Conservation (phyloP, 1,140 invertebrate genomes). For the Pseudoatta argentina region DNA sequence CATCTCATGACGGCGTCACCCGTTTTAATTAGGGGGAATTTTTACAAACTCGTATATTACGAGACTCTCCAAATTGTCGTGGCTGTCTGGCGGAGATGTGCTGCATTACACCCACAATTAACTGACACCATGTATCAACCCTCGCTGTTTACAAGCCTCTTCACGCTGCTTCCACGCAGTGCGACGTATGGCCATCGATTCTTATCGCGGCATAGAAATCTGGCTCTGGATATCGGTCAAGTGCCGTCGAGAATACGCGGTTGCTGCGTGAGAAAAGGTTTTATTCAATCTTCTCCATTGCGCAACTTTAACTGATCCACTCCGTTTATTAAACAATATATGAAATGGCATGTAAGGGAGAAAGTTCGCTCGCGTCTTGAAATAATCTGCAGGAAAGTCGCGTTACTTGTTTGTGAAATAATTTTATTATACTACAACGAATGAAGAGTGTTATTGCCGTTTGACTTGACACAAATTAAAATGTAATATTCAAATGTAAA, state of each 20-base stretch:
- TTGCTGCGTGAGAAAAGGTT: constrained; percentile 41
- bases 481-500: constrained; percentile 8
- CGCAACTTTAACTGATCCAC: constrained; percentile 1
- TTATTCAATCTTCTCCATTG: background rate
- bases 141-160: constrained; percentile 68
- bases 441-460: background rate
- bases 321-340: constrained; percentile 16
- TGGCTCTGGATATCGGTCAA: constrained; percentile 66
- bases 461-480: constrained; percentile 9
- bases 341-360: constrained; percentile 8
- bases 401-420: background rate
- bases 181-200: constrained; percentile 28
- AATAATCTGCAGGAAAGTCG: constrained; percentile 25
- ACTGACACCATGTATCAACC: constrained; percentile 28
- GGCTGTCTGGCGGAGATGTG: background rate
- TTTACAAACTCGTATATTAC: constrained; percentile 28
- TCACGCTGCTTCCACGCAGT: background rate
- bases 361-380: constrained; percentile 11
- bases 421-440: constrained; percentile 15
- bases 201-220: constrained; percentile 61
- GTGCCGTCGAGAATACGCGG: constrained; percentile 36
- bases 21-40: constrained; percentile 47
- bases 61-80: constrained; percentile 38
- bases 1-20: background rate
- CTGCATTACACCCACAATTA: constrained; percentile 57